A percentile compares a stretch with the other conserved stretches of the same genome.
These are phyloP conservation scores for Pelosia muscerda DNA, from an alignment of 2,888 invertebrate species.

Conservation along the genomic window DNA sequence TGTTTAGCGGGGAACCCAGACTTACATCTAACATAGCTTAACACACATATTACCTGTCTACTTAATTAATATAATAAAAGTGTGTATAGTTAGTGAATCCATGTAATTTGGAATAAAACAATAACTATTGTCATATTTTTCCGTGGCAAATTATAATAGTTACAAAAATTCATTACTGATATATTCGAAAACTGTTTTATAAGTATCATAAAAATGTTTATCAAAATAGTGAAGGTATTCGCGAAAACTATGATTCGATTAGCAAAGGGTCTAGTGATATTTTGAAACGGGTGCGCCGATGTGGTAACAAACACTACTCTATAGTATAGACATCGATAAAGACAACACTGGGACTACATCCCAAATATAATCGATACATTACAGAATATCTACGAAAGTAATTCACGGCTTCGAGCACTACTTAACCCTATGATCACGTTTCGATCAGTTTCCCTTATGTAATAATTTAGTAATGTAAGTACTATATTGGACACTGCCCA, in stretches of 20 bases:
- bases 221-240: not conserved
- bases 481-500: slow-evolving; percentile 3
- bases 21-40: slow-evolving; percentile 6
- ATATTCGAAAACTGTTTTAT: not conserved
- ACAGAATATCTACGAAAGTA: not conserved
- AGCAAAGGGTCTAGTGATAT: not conserved
- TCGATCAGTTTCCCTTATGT: slow-evolving; percentile 10
- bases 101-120: not conserved
- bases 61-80: not conserved
- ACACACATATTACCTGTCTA: not conserved
- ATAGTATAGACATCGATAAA: not conserved
- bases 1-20: slow-evolving; percentile 6
- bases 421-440: slow-evolving; percentile 8
- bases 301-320: not conserved
- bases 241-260: not conserved
- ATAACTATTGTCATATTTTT: not conserved
- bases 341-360: not conserved
- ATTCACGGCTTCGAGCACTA: not conserved
- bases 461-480: slow-evolving; percentile 18
- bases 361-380: not conserved
- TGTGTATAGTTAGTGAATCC: not conserved
- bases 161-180: too few relatives aligned
- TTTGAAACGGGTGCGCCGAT: not conserved
- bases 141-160: too few relatives aligned
- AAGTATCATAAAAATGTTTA: not conserved